A percentile compares a stretch with the other conserved stretches of the same genome.
These are phyloP conservation scores for Solen grandis DNA, from an alignment of 1,140 invertebrate species.

Conservation along the genomic window DNA sequence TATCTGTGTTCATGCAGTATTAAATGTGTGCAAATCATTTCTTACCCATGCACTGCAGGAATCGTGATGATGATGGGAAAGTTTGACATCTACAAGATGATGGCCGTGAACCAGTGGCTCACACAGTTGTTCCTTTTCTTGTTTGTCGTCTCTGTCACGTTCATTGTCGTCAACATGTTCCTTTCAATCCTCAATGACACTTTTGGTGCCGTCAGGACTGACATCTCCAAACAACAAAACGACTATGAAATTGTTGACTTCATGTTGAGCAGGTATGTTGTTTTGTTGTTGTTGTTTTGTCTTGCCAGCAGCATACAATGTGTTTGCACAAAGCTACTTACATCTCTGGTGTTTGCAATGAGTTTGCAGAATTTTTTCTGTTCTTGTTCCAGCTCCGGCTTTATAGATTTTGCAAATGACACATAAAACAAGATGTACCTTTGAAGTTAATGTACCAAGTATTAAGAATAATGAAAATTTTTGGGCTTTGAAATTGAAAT, in stretches of 20 bases:
- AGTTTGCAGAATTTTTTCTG: not conserved
- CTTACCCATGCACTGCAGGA: not conserved
- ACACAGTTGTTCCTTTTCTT: constrained; percentile 83
- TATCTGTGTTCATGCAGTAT: too few relatives aligned
- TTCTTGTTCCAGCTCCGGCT: not conserved
- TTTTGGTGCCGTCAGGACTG: constrained; percentile 81
- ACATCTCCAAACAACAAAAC: constrained; percentile 85
- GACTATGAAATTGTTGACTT: constrained; percentile 86
- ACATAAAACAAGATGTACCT: not conserved
- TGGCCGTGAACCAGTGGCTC: constrained; percentile 79
- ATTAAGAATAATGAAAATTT: not conserved
- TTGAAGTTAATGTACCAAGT: not conserved
- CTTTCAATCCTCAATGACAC: constrained; percentile 83
- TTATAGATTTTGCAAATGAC: not conserved
- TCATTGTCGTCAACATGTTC: constrained; percentile 84
- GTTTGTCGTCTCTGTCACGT: constrained; percentile 82
- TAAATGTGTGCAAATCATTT: not conserved
- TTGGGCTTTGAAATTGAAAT: not conserved
- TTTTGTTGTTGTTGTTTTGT: too few relatives aligned
- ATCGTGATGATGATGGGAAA: constrained; percentile 84
- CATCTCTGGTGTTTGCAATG: not conserved
- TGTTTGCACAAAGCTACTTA: too few relatives aligned
- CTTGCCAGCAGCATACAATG: too few relatives aligned
- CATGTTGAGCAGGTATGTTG: constrained; percentile 76
- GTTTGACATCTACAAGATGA: constrained; percentile 82